phyloP scores from a whole-genome alignment of 2,797 vertebrate genomes.

The Holocentrus rufus region DNA sequence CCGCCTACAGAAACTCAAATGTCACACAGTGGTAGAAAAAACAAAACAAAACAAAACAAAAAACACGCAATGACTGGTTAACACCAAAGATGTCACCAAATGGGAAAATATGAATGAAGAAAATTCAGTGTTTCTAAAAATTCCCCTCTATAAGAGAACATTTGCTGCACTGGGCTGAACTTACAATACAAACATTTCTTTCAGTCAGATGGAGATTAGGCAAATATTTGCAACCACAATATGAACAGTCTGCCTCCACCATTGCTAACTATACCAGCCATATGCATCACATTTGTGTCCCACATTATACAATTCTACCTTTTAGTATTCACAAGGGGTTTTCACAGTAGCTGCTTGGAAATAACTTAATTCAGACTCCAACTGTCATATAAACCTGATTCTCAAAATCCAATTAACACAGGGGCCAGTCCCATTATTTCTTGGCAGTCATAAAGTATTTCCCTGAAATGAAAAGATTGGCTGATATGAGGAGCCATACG shows the following conservation, averaged over 20 bases:
- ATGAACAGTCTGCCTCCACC: conserved; percentile 16
- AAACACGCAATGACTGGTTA: too few species aligned
- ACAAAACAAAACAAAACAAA: too few species aligned
- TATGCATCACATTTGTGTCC: conserved; percentile 46
- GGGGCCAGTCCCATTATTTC: conserved; percentile 71
- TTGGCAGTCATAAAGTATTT: conserved; percentile 60
- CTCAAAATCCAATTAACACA: conserved; percentile 78
- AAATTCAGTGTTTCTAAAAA: conserved; percentile 11
- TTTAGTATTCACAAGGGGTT: conserved; percentile 72
- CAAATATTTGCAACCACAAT: conserved; percentile 46
- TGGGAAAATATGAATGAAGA: neutral
- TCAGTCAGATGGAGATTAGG: conserved; percentile 38
- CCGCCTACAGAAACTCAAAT: too few species aligned
- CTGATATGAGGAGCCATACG: conserved; percentile 59
- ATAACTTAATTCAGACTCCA: conserved; percentile 65
- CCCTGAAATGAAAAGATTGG: conserved; percentile 70
- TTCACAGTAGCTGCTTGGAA: conserved; percentile 59
- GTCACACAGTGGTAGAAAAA: too few species aligned
- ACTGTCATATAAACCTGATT: conserved; percentile 61
- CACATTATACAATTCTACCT: conserved; percentile 39
- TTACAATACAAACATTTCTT: conserved; percentile 23
- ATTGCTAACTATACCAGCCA: conserved; percentile 17
- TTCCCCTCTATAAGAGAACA: neutral
- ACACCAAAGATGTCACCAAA: too few species aligned
- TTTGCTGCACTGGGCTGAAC: conserved; percentile 12